These are phyloP conservation scores for Drosophila meridionalis DNA, from an alignment of 2,888 invertebrate species.

Conservation along the genomic window DNA sequence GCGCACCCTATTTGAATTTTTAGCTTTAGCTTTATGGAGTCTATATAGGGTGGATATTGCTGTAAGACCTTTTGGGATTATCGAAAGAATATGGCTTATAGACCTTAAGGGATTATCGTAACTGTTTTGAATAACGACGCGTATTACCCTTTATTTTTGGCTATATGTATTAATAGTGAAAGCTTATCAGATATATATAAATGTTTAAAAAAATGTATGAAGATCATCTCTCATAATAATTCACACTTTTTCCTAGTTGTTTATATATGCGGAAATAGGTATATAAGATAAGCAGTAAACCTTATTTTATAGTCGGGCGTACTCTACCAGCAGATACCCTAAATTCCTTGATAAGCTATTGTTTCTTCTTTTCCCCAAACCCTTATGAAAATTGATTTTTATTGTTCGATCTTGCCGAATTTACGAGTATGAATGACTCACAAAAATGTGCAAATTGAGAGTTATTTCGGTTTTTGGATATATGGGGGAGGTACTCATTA, in stretches of 20 bases:
- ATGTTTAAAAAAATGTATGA: background rate
- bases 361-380: background rate
- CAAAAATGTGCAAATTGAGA: background rate
- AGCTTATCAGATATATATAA: background rate
- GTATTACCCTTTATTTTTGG: background rate
- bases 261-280: background rate
- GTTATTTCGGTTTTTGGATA: background rate
- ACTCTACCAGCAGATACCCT: background rate
- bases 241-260: background rate
- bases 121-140: background rate
- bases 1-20: background rate
- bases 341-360: background rate
- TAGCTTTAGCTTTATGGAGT: background rate
- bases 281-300: background rate
- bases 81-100: background rate
- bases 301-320: background rate
- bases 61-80: constrained; percentile 1
- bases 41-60: background rate
- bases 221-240: background rate
- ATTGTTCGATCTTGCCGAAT: background rate
- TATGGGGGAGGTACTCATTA: background rate
- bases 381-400: background rate
- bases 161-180: background rate
- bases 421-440: background rate
- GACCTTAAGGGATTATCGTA: background rate